Percentiles rank a stretch among this genome's conserved stretches.
Evolutionary conservation across 2,113 vertebrate genomes (phyloP).

Genomic region (Hirundichthys speculiger): DNA sequence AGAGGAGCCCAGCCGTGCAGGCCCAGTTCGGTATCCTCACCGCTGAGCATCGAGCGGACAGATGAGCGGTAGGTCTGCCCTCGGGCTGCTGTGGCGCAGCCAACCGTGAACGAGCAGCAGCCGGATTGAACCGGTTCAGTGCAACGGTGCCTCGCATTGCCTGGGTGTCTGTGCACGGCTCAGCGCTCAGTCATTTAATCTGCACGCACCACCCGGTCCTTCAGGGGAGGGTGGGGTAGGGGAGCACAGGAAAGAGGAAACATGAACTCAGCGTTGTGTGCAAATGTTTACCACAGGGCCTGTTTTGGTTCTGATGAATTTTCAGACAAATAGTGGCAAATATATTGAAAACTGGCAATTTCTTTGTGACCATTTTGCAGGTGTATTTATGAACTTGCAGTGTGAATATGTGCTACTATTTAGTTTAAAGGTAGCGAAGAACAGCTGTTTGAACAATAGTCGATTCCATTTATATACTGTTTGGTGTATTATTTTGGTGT

Average conservation of each 20-base stretch:
- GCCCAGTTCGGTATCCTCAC: slow-evolving; percentile 16
- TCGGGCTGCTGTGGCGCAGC: slow-evolving; percentile 9
- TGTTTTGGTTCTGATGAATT: slow-evolving; percentile 6
- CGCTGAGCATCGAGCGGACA: slow-evolving; percentile 30
- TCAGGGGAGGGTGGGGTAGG: neutral
- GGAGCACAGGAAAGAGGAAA: slow-evolving; percentile 49
- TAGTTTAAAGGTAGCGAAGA: too few species aligned
- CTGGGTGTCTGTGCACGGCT: slow-evolving; percentile 40
- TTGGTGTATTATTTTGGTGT: too few species aligned
- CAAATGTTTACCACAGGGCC: slow-evolving; percentile 9
- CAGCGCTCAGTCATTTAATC: slow-evolving; percentile 67
- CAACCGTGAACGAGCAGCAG: slow-evolving; percentile 26
- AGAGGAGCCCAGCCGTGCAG: neutral
- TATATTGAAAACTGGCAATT: too few species aligned
- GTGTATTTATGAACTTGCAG: too few species aligned
- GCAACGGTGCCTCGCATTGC: slow-evolving; percentile 45
- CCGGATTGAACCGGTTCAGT: slow-evolving; percentile 69
- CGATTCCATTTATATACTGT: too few species aligned
- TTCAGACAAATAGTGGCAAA: too few species aligned
- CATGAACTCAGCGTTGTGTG: slow-evolving; percentile 43
- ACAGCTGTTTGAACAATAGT: too few species aligned
- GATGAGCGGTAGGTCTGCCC: slow-evolving; percentile 29
- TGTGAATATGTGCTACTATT: too few species aligned
- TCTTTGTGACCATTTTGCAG: too few species aligned
- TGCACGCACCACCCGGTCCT: slow-evolving; percentile 39